Base-by-base conservation (phyloP, 2,888 invertebrate species). In the Lucinisca nassula region DNA sequence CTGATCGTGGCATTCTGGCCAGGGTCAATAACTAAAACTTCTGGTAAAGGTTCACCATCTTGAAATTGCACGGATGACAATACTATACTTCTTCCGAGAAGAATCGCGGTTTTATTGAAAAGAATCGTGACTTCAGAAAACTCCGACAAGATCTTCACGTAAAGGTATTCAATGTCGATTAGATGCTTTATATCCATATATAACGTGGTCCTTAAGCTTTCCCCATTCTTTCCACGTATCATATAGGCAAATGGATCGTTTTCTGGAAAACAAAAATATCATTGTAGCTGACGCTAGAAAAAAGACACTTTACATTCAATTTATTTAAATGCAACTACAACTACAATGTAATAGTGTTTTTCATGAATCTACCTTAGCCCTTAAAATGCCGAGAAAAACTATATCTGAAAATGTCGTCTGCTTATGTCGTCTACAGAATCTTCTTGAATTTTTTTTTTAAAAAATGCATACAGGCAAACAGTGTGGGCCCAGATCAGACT, bases 131-230 rank as follows among this genome's bases (percentile, higher is more conserved):
- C 61, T 79, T 90, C 90, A 24, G 88, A 88, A 61, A 84, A 88
- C 40, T 90, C 90, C 24, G 90, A 90, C 8, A 90, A 49, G 10
- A 90, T 84, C 32, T 90, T 90, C 27, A 90, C 45, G 45, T 90
- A 90, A 0, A 90, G 77, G 2, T 88, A 82, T 55, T 90, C 90
- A 3, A 88, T 73, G 10, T 79, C 79, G 21, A 30, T 14, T n/a
- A 90, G 70, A 27, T 88, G 82, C 10, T 45, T 38, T 0, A 85
- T 73, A 12, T 84, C 82, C 8, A 90, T 88, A 49, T 90, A 88
- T 27, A 90, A 35, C 37, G 85, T 82, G 0, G 90, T 90, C 6
- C 79, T 86, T 12, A 82, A 73, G n/a, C 61, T 79, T 67, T 90
- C 86, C 21, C 73, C 84, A 0, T 79, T 83, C n/a, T 70, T 74